Percentiles rank a stretch among this genome's conserved stretches.
Conservation (phyloP, 1,140 invertebrate genomes). For the Drosophila sechellia region DNA sequence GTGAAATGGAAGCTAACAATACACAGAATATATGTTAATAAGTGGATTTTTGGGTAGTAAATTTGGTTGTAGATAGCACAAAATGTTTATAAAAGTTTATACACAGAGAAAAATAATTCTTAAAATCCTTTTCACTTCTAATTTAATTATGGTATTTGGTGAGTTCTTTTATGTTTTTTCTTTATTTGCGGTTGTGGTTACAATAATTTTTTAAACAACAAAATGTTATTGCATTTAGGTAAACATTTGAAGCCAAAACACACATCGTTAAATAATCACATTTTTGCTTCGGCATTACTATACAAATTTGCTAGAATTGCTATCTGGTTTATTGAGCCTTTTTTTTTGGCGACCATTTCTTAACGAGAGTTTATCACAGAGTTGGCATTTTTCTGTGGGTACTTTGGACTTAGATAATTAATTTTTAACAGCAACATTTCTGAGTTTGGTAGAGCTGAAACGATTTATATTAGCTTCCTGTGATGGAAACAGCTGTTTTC, state of each 20-base stretch:
- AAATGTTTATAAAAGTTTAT: not conserved
- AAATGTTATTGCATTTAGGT: not conserved
- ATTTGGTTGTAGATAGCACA: not conserved
- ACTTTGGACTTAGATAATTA: not conserved
- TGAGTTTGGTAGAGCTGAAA: no score
- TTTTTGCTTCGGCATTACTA: not conserved
- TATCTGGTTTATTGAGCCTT: slow-evolving; percentile 3
- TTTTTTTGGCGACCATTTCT: not conserved
- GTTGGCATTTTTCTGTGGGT: not conserved
- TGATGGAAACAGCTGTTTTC: not conserved
- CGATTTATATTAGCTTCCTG: no score
- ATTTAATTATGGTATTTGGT: no score
- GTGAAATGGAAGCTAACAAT: not conserved
- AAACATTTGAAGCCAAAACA: slow-evolving; percentile 5
- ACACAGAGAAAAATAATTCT: no score
- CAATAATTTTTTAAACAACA: not conserved
- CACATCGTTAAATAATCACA: not conserved
- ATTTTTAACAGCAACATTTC: not conserved
- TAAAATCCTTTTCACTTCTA: no score
- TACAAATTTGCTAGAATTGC: not conserved
- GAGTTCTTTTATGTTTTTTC: not conserved
- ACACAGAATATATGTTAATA: not conserved
- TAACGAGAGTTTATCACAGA: not conserved
- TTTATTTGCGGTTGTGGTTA: slow-evolving; percentile 1
- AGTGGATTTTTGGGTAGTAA: not conserved